A percentile compares a stretch with the other conserved stretches of the same genome.
These are phyloP conservation scores for Temnothorax curvispinosus DNA, from an alignment of 1,140 invertebrate species.

Conservation along the genomic window DNA sequence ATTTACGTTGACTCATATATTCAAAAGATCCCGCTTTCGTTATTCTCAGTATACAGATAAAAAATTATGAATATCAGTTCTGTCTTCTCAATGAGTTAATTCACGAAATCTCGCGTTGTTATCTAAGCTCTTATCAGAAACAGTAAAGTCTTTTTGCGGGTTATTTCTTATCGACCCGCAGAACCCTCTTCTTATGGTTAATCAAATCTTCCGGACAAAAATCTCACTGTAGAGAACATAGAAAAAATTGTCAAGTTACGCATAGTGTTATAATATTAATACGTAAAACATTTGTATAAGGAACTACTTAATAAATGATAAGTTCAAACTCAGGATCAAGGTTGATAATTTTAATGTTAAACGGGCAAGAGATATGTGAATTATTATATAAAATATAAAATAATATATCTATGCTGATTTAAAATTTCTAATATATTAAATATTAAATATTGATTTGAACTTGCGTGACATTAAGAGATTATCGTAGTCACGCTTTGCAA, in stretches of 20 bases:
- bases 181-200: constrained; percentile 23
- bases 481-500: constrained; percentile 25
- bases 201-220: constrained; percentile 53
- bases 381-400: not conserved
- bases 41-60: constrained; percentile 58
- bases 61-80: constrained; percentile 71
- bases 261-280: not conserved
- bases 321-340: not conserved
- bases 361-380: not conserved
- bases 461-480: not conserved
- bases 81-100: constrained; percentile 65
- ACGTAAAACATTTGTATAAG: not conserved
- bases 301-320: not conserved
- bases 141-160: constrained; percentile 59
- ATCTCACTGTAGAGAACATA: not conserved
- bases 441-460: not conserved
- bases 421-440: not conserved
- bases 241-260: not conserved
- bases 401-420: not conserved
- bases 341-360: not conserved
- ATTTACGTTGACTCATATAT: constrained; percentile 6
- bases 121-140: constrained; percentile 66
- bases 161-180: constrained; percentile 62
- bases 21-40: constrained; percentile 16
- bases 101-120: constrained; percentile 63